Evolutionary conservation across 2,797 vertebrate species (phyloP).

Genomic region (Hemibagrus guttatus): DNA sequence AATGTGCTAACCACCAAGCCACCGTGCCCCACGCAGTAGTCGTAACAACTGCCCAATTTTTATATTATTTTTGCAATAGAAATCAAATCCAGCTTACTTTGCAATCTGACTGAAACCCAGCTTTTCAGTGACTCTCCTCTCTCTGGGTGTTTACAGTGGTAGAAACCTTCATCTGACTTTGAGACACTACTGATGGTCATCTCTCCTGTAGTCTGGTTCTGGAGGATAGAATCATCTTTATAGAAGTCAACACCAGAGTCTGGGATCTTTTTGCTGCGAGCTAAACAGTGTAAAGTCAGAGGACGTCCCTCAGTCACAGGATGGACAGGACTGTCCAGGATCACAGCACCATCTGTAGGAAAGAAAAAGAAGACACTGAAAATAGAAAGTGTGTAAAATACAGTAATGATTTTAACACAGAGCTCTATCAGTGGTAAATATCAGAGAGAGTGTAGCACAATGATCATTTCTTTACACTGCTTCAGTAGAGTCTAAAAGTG

Average conservation of each 20-base stretch:
- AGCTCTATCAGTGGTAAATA: background rate
- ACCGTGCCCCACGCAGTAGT: too few relatives aligned
- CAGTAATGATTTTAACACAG: background rate
- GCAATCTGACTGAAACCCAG: constrained; percentile 37
- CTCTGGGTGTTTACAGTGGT: constrained; percentile 28
- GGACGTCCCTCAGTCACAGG: background rate
- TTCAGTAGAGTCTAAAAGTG: background rate
- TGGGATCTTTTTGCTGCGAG: background rate
- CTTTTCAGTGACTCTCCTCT: constrained; percentile 30
- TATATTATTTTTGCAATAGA: background rate
- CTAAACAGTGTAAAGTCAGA: constrained; percentile 4
- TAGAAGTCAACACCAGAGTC: constrained; percentile 16
- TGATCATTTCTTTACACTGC: too few relatives aligned
- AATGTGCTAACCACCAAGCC: too few relatives aligned
- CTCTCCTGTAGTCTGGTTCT: constrained; percentile 20
- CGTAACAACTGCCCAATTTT: background rate
- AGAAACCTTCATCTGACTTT: constrained; percentile 40
- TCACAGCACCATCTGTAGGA: constrained; percentile 7
- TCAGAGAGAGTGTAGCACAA: background rate
- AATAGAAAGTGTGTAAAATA: background rate
- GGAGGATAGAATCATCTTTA: constrained; percentile 7
- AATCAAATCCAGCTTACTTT: too few relatives aligned
- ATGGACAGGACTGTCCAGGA: constrained; percentile 3
- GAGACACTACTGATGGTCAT: constrained; percentile 6
- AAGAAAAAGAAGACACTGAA: background rate